Evolutionary conservation across 2,113 vertebrate species (phyloP), one percentile per base, ranked within the genome.

Genomic region (Cebidichthys violaceus): DNA sequence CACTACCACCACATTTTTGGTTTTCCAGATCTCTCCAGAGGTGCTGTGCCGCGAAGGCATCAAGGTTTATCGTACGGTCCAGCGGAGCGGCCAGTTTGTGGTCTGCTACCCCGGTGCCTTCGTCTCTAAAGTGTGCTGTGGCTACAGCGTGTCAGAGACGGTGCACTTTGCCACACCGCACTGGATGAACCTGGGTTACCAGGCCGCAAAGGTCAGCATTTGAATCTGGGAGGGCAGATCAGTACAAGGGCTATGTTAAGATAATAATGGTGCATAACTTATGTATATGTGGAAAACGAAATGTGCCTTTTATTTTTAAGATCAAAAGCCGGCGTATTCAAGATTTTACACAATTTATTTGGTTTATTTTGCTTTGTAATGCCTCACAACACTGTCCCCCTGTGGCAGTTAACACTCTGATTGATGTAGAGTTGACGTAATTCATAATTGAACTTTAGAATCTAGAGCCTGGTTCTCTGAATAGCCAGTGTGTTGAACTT

Each of bases 81-180:
- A 99, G 95, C 95, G 97, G 95, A 97, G 97, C 0, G 98, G 98
- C 45, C 97, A 99, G 96, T 99, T 99, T 22, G 96, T 99, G 50
- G 97, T 99, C 94, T 98, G 97, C 94, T 99, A 98, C 92, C 98
- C 98, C 1, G 98, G 98, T 72, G 97, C 98, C 93, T 99, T 99
- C 80, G 97, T 99, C 91, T 97, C 98, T 92, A 99, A 97, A 94
- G 96, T 99, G 89, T 98, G 98, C 94, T 99, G 98, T 80, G 98
- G 98, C 88, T 99, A 99, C 95, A 99, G 97, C 77, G 98, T 99
- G 90, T 99, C 98, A 0, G 98, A 99, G 95, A 98, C 97, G 4
- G 98, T 99, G 95, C 97, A 99, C 96, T 99, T 99, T 88, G 98
- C 98, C 94, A 99, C 98, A 85, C 97, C 97, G 81, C 97, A 98